Evolutionary conservation across 2,113 vertebrate genomes (phyloP).

Genomic region (Macquaria australasica): DNA sequence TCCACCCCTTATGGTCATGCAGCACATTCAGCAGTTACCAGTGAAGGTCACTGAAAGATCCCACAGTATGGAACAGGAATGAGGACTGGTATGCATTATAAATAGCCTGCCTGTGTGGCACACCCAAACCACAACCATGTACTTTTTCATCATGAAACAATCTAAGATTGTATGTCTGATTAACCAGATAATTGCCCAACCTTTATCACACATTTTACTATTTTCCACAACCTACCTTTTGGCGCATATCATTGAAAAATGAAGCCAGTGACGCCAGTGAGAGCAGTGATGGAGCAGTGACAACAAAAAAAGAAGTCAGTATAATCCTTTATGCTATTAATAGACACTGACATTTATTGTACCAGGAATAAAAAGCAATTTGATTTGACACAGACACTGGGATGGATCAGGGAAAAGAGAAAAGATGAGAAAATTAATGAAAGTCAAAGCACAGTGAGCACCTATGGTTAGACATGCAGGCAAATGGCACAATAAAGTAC

Average conservation of each 20-base stretch:
- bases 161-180: not conserved
- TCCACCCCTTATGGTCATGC: constrained; percentile 18
- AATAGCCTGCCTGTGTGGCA: constrained; percentile 62
- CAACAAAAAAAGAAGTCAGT: not conserved
- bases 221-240: not conserved
- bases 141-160: not conserved
- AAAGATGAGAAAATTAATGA: not conserved
- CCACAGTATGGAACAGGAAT: constrained; percentile 33
- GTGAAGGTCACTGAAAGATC: constrained; percentile 72
- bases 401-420: not conserved
- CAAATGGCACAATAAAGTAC: not conserved
- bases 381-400: not conserved
- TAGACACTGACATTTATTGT: constrained; percentile 10
- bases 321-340: not conserved
- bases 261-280: not conserved
- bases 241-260: not conserved
- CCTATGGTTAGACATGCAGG: not conserved
- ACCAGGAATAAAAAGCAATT: not conserved
- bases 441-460: not conserved
- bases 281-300: not conserved
- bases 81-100: constrained; percentile 56
- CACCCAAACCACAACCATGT: constrained; percentile 20
- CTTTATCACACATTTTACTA: not conserved
- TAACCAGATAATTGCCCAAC: not conserved
- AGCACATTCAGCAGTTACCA: constrained; percentile 56